phyloP scores from a whole-genome alignment of 2,113 vertebrate genomes.

The Caranx ignobilis region DNA sequence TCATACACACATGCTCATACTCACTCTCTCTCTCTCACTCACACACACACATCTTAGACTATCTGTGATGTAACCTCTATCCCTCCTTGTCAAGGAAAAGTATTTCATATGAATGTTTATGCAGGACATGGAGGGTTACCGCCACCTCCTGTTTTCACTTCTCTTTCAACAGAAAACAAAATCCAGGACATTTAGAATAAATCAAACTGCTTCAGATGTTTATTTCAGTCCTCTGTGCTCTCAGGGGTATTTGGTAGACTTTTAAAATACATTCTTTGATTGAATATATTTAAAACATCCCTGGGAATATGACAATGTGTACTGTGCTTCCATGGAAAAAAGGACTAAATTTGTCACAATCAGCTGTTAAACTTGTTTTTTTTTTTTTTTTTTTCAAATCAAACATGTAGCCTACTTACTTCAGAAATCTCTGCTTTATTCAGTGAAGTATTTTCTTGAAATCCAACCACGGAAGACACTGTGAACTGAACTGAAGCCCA shows the following conservation, averaged over 20 bases:
- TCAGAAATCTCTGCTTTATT: not conserved
- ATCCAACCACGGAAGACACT: not conserved
- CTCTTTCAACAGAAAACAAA: slow-evolving; percentile 41
- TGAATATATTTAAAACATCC: slow-evolving; percentile 26
- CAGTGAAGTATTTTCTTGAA: not conserved
- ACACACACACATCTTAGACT: slow-evolving; percentile 29
- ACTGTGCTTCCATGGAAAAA: not conserved
- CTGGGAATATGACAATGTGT: slow-evolving; percentile 17
- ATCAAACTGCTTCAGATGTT: slow-evolving; percentile 49
- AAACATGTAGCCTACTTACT: slow-evolving; percentile 4
- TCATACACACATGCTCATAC: slow-evolving; percentile 6
- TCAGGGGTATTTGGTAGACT: slow-evolving; percentile 21
- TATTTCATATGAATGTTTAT: slow-evolving; percentile 62
- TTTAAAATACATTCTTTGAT: slow-evolving; percentile 32
- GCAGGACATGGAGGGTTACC: slow-evolving; percentile 36
- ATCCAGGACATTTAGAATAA: slow-evolving; percentile 44
- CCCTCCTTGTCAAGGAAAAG: slow-evolving; percentile 59
- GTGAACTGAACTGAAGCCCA: not conserved
- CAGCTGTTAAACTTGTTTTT: not conserved
- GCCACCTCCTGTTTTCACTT: slow-evolving; percentile 22
- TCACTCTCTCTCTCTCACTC: not conserved
- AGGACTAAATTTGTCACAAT: slow-evolving; percentile 10
- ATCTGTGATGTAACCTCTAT: slow-evolving; percentile 68
- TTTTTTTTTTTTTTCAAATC: not conserved
- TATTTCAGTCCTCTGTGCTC: slow-evolving; percentile 38